These are phyloP conservation scores for Clangula hyemalis DNA, from an alignment of 2,797 vertebrate species.

Conservation along the genomic window DNA sequence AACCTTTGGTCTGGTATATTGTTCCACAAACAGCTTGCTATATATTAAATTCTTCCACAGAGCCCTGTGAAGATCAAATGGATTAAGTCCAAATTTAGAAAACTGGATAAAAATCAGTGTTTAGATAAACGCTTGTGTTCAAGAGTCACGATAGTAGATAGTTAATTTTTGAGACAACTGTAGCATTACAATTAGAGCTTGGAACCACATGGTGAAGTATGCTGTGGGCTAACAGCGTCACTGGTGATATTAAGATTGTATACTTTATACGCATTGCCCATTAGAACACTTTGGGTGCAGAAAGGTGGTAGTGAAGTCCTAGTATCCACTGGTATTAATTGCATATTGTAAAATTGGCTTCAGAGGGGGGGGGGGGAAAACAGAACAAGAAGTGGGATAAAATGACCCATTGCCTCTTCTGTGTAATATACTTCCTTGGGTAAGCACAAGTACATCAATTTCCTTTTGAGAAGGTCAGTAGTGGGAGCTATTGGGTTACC, in stretches of 20 bases:
- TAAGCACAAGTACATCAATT: neutral
- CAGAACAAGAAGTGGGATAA: neutral
- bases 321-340: neutral
- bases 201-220: neutral
- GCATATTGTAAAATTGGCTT: neutral
- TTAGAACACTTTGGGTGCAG: neutral
- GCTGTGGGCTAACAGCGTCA: neutral
- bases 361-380: neutral
- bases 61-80: neutral
- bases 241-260: neutral
- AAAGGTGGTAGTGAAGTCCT: neutral
- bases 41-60: neutral
- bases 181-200: neutral
- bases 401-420: neutral
- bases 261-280: neutral
- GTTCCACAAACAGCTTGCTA: neutral
- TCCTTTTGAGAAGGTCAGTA: slow-evolving; percentile 44
- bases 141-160: neutral
- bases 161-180: neutral
- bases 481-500: slow-evolving; percentile 48
- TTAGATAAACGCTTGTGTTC: neutral
- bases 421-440: neutral
- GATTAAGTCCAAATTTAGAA: neutral
- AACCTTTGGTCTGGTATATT: neutral
- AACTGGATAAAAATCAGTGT: accelerated